Evolutionary conservation across 2,797 vertebrate species (phyloP).

Genomic region (Amniataba percoides): DNA sequence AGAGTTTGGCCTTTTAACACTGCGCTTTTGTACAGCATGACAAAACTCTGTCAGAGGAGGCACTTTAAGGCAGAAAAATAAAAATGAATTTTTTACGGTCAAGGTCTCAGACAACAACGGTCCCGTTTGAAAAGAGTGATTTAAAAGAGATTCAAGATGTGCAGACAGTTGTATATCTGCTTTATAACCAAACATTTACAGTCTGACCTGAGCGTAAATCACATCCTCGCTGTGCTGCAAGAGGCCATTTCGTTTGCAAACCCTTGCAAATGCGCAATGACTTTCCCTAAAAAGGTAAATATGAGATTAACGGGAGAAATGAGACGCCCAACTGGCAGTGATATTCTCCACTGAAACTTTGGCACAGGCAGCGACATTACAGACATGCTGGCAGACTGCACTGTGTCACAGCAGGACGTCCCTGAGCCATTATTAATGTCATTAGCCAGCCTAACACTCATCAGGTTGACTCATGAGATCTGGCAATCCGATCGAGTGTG

Average conservation of each 20-base stretch:
- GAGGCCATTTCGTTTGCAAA: neutral
- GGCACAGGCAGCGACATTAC: neutral
- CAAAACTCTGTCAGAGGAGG: slow-evolving; percentile 16
- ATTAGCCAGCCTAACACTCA: slow-evolving; percentile 17
- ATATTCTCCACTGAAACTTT: slow-evolving; percentile 6
- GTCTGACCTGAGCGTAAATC: slow-evolving; percentile 34
- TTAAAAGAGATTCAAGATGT: slow-evolving; percentile 15
- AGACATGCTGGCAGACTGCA: slow-evolving; percentile 33
- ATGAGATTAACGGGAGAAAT: neutral
- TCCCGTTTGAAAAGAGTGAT: neutral
- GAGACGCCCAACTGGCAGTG: neutral
- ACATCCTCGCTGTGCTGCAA: slow-evolving; percentile 12
- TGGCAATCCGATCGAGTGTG: slow-evolving; percentile 8
- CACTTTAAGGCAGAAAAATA: slow-evolving; percentile 7
- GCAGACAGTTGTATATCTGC: slow-evolving; percentile 34
- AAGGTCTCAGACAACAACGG: neutral
- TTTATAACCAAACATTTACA: slow-evolving; percentile 19
- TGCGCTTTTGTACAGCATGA: slow-evolving; percentile 13
- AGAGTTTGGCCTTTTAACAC: slow-evolving; percentile 3
- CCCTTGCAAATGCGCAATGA: too few species aligned
- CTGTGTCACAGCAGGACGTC: slow-evolving; percentile 36
- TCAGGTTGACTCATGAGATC: slow-evolving; percentile 20
- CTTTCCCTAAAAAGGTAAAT: slow-evolving; percentile 20
- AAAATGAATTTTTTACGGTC: slow-evolving; percentile 37
- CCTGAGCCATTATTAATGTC: slow-evolving; percentile 30